Conservation (phyloP, 2,113 vertebrate genomes). For the Neogobius melanostomus region DNA sequence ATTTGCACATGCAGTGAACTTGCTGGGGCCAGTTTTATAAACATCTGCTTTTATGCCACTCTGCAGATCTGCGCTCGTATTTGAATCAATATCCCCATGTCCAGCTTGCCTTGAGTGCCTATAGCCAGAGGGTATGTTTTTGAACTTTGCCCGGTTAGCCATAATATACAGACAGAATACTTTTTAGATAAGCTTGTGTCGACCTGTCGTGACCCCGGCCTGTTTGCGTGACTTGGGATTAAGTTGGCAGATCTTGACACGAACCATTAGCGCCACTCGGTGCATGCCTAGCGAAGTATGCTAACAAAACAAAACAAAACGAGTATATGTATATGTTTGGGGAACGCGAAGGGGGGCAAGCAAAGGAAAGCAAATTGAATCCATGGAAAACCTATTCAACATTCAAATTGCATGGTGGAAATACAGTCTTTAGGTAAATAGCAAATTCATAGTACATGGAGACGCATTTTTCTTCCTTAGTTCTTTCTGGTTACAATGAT, state of each 20-base stretch:
- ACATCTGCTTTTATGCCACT: slow-evolving; percentile 22
- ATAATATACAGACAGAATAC: background rate
- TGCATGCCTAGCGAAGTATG: too few species aligned
- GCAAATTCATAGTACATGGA: background rate
- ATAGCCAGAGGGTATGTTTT: background rate
- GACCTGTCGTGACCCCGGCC: background rate
- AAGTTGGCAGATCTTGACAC: background rate
- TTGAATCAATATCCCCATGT: slow-evolving; percentile 41
- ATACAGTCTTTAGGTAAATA: background rate
- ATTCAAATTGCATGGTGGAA: background rate
- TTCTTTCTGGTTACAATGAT: background rate
- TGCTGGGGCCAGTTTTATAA: slow-evolving; percentile 20
- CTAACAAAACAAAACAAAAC: too few species aligned
- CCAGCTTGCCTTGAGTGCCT: slow-evolving; percentile 20
- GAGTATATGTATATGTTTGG: too few species aligned
- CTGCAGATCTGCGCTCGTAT: slow-evolving; percentile 33
- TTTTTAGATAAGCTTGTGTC: background rate
- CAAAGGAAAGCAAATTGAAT: background rate
- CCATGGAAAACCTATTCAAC: background rate
- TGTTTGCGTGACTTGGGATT: background rate
- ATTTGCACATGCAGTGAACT: background rate
- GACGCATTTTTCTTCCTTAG: background rate
- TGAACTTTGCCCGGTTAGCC: background rate
- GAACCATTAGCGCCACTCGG: background rate
- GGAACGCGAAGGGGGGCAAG: background rate